Conservation (phyloP, 1,140 invertebrate species). For the Caenorhabditis remanei region DNA sequence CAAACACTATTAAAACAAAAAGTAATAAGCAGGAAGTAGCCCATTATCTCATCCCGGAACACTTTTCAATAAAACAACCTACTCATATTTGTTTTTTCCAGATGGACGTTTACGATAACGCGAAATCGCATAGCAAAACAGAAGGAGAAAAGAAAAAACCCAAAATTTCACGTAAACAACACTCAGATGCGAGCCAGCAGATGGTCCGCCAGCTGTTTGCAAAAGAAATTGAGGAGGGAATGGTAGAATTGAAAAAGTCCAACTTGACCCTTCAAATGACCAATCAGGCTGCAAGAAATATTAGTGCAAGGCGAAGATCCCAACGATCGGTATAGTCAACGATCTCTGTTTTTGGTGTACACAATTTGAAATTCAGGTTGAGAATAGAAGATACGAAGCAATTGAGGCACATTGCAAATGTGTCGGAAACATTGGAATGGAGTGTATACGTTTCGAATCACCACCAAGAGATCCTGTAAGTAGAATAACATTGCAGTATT, state of each 20-base stretch:
- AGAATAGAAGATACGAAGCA: constrained; percentile 57
- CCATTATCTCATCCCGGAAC: not conserved
- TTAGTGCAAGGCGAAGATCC: constrained; percentile 2
- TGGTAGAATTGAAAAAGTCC: constrained; percentile 28
- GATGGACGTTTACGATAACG: constrained; percentile 67
- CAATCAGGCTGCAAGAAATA: constrained; percentile 16
- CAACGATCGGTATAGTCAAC: not conserved
- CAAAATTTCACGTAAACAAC: constrained; percentile 60
- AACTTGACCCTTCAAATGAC: not conserved
- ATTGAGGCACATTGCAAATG: constrained; percentile 64
- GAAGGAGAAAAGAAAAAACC: constrained; percentile 59
- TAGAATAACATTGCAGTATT: too few species aligned
- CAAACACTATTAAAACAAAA: not conserved
- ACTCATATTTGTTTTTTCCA: constrained; percentile 17
- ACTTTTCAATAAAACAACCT: not conserved
- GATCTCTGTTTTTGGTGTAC: not conserved
- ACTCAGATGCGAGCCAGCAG: constrained; percentile 35
- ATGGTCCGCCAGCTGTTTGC: constrained; percentile 54
- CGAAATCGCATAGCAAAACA: constrained; percentile 57
- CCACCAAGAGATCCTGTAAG: constrained; percentile 60
- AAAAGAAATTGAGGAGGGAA: constrained; percentile 57
- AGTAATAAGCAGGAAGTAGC: not conserved
- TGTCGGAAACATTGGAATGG: constrained; percentile 62
- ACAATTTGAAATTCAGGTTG: constrained; percentile 13
- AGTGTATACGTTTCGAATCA: constrained; percentile 64